These are phyloP conservation scores for Entomyzon cyanotis DNA, from an alignment of 2,113 vertebrate species.

Conservation along the genomic window DNA sequence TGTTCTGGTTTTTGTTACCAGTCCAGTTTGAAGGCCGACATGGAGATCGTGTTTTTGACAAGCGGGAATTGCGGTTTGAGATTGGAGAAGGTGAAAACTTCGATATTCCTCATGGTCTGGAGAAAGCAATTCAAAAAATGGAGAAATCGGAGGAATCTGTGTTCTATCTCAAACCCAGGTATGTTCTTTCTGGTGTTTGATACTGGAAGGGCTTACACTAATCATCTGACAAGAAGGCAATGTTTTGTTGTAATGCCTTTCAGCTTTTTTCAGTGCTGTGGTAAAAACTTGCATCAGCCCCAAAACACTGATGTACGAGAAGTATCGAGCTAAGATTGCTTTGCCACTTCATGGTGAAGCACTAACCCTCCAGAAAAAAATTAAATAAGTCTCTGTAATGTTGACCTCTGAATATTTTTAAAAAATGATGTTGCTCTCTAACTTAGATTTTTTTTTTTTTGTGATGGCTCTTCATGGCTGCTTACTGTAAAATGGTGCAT, in stretches of 20 bases:
- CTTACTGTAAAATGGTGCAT: background rate
- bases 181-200: constrained; percentile 15
- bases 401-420: background rate
- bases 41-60: constrained; percentile 83
- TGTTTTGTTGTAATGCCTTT: background rate
- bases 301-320: background rate
- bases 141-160: constrained; percentile 90
- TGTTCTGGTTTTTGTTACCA: constrained; percentile 50
- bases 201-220: background rate
- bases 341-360: background rate
- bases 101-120: constrained; percentile 85
- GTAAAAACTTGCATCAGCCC: background rate
- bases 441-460: background rate
- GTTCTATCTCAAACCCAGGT: constrained; percentile 90
- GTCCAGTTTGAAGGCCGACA: constrained; percentile 83
- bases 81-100: constrained; percentile 88
- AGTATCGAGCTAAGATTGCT: background rate
- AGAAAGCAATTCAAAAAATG: constrained; percentile 92
- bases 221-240: background rate
- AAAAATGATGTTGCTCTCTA: background rate
- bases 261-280: background rate
- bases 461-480: background rate
- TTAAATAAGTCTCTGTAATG: background rate
- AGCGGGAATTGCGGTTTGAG: constrained; percentile 89
- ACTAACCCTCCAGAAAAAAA: background rate